Percentiles rank a stretch among this genome's conserved stretches.
These are phyloP conservation scores for Calameuta filiformis DNA, from an alignment of 2,888 invertebrate genomes.

Conservation along the genomic window DNA sequence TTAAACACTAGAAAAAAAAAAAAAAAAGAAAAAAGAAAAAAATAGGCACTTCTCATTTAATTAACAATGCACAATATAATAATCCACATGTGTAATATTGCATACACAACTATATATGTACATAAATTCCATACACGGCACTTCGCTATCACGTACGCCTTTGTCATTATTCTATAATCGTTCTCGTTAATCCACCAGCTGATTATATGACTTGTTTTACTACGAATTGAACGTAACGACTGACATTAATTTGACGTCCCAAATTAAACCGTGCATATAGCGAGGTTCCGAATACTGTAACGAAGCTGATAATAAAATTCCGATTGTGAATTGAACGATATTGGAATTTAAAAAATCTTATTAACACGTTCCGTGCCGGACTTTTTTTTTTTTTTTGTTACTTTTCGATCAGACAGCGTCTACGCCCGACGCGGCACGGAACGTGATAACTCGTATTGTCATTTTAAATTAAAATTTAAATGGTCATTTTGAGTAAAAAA, in stretches of 20 bases:
- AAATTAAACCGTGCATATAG: background rate
- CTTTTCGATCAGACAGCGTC: too few relatives aligned
- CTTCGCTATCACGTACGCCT: conserved; percentile 6
- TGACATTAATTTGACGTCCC: background rate
- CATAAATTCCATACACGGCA: conserved; percentile 3
- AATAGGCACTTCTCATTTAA: background rate
- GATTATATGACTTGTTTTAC: background rate
- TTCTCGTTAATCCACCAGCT: background rate
- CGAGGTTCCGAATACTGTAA: background rate
- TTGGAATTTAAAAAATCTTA: conserved; percentile 10
- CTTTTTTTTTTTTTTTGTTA: too few relatives aligned
- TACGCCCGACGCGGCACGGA: too few relatives aligned
- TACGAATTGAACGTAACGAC: background rate
- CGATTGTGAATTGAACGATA: background rate
- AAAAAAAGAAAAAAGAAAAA: background rate
- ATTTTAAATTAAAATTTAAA: too few relatives aligned
- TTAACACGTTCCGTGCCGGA: background rate
- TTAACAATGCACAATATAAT: background rate
- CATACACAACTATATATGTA: background rate
- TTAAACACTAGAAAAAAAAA: background rate
- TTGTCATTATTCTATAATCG: conserved; percentile 8
- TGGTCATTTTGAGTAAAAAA: conserved; percentile 16
- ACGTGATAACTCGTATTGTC: too few relatives aligned
- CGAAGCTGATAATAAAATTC: background rate
- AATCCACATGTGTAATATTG: background rate